A percentile compares a stretch with the other conserved stretches of the same genome.
phyloP scores from a whole-genome alignment of 2,888 invertebrate genomes.

The Phania funesta region DNA sequence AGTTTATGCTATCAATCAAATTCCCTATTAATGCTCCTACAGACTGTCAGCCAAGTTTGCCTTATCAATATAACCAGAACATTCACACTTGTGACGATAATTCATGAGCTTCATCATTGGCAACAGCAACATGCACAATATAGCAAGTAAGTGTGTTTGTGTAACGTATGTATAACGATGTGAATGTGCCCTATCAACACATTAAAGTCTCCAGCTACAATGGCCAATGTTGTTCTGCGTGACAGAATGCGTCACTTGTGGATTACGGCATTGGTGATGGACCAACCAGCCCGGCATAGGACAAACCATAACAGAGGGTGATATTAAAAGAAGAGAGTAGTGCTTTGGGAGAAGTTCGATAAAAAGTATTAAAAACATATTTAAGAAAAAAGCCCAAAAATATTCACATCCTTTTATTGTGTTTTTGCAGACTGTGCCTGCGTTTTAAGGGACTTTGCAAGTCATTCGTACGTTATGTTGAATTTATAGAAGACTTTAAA shows the following conservation, averaged over 20 bases:
- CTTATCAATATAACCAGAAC: constrained; percentile 60
- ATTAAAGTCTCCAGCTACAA: constrained; percentile 47
- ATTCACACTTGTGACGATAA: constrained; percentile 19
- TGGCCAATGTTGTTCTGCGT: constrained; percentile 59
- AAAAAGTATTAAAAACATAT: constrained; percentile 19
- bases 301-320: constrained; percentile 1
- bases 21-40: constrained; percentile 58
- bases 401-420: constrained; percentile 46
- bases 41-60: constrained; percentile 61
- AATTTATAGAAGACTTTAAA: constrained; percentile 3
- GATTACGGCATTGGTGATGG: constrained; percentile 59
- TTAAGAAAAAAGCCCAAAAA: not conserved
- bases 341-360: constrained; percentile 48
- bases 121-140: not conserved
- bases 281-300: constrained; percentile 19
- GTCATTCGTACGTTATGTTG: constrained; percentile 37
- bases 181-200: constrained; percentile 65
- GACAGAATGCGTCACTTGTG: constrained; percentile 63
- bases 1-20: constrained; percentile 57
- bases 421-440: constrained; percentile 2
- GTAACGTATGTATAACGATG: constrained; percentile 6
- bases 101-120: constrained; percentile 14
- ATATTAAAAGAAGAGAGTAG: constrained; percentile 10
- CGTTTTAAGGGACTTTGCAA: not conserved
- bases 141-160: not conserved